A percentile compares a stretch with the other conserved stretches of the same genome.
Evolutionary conservation across 2,113 vertebrate species (phyloP).

Genomic region (Rhegmatorhina hoffmannsi): DNA sequence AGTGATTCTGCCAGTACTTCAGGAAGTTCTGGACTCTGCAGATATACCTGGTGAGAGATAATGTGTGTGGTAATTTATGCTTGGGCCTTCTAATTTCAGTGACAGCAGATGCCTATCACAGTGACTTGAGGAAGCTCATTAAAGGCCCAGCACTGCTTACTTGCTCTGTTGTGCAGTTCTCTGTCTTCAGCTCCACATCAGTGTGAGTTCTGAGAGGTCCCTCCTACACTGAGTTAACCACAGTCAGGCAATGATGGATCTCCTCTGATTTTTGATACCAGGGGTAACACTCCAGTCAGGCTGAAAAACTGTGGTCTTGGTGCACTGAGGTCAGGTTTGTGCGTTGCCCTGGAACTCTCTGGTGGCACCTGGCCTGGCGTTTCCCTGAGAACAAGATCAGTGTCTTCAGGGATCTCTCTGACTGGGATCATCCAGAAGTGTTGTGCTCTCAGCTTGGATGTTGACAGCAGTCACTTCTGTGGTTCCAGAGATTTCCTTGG

Average conservation of each 20-base stretch:
- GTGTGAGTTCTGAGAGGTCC: not conserved
- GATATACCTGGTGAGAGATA: slow-evolving; percentile 19
- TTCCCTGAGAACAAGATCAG: not conserved
- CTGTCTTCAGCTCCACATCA: accelerated
- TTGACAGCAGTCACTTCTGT: not conserved
- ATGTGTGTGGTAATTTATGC: not conserved
- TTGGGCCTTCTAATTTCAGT: slow-evolving; percentile 14
- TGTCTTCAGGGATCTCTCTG: not conserved
- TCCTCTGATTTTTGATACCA: not conserved
- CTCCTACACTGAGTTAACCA: not conserved
- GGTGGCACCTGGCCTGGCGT: not conserved
- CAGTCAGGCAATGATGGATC: not conserved
- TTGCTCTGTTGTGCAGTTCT: not conserved
- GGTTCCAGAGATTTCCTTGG: not conserved
- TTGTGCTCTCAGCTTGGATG: not conserved
- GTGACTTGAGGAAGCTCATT: not conserved
- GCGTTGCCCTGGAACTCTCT: not conserved
- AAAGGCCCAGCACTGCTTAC: not conserved
- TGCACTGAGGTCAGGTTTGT: not conserved
- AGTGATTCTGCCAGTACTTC: slow-evolving; percentile 35
- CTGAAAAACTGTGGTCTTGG: not conserved
- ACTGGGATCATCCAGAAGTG: not conserved
- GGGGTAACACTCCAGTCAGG: not conserved
- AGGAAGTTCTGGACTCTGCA: slow-evolving; percentile 50
- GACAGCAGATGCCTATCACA: slow-evolving; percentile 1